Conservation (phyloP, 2,797 vertebrate species). For the Antennarius maculatus region DNA sequence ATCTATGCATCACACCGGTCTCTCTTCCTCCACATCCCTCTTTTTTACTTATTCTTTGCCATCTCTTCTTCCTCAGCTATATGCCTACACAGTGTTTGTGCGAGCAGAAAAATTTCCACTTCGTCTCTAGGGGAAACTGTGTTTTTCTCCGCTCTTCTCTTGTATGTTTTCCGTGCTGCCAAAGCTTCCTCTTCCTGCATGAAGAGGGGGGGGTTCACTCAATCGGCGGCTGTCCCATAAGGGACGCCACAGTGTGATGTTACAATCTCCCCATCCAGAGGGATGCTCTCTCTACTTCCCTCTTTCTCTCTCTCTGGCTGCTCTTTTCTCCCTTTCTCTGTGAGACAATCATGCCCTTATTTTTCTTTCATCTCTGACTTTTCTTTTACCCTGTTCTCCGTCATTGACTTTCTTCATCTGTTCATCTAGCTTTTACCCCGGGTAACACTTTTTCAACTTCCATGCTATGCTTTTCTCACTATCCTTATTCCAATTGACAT, state of each 20-base stretch:
- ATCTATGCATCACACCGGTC: constrained; percentile 30
- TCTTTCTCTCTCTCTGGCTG: constrained; percentile 45
- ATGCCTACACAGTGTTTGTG: constrained; percentile 73
- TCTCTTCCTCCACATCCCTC: constrained; percentile 39
- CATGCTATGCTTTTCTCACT: neutral
- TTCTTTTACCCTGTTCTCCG: constrained; percentile 35
- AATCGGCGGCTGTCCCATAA: constrained; percentile 72
- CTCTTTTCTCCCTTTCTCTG: constrained; percentile 62
- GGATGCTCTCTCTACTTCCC: constrained; percentile 51
- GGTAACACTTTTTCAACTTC: constrained; percentile 46
- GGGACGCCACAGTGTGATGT: constrained; percentile 72
- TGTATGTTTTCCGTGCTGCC: constrained; percentile 78
- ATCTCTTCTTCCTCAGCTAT: constrained; percentile 56
- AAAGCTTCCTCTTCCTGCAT: constrained; percentile 75
- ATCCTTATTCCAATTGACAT: constrained; percentile 2
- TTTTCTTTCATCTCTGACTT: constrained; percentile 39
- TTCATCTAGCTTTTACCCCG: constrained; percentile 53
- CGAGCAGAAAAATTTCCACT: constrained; percentile 71
- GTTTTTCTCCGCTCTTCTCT: constrained; percentile 72
- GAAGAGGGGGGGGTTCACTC: constrained; percentile 65
- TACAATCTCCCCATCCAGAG: constrained; percentile 68
- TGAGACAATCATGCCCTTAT: constrained; percentile 36
- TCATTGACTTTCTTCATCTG: constrained; percentile 49
- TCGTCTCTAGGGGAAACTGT: constrained; percentile 71
- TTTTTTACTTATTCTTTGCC: constrained; percentile 57